These are phyloP conservation scores for Peromyscus californicus DNA, from an alignment of 2,113 vertebrate genomes.

Conservation along the genomic window DNA sequence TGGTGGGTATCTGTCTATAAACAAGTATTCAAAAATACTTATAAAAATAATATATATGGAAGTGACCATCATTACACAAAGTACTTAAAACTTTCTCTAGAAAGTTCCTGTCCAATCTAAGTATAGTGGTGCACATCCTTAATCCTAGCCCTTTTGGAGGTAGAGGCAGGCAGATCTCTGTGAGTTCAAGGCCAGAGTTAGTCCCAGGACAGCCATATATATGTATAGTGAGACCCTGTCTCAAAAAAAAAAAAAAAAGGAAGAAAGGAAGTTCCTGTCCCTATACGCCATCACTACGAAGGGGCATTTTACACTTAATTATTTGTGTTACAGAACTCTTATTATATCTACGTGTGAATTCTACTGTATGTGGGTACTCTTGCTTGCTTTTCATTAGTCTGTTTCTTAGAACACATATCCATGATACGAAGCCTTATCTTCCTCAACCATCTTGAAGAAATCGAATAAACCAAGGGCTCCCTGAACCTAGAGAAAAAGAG, in stretches of 20 bases:
- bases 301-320: not conserved
- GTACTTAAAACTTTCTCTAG: not conserved
- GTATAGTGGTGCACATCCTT: not conserved
- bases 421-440: constrained; percentile 48
- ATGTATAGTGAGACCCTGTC: not conserved
- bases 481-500: constrained; percentile 22
- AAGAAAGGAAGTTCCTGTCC: not conserved
- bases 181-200: not conserved
- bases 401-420: constrained; percentile 20
- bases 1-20: not conserved
- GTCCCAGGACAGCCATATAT: not conserved
- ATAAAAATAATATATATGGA: not conserved
- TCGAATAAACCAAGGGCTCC: constrained; percentile 45
- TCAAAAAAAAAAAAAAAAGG: not conserved
- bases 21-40: constrained; percentile 28
- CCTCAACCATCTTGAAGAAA: constrained; percentile 40
- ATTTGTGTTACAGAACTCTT: constrained; percentile 41
- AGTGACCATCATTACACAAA: constrained; percentile 18
- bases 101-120: not conserved
- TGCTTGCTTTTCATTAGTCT: not conserved
- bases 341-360: not conserved
- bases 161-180: not conserved
- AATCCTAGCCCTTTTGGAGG: not conserved
- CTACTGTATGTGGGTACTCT: not conserved
- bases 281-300: not conserved